Evolutionary conservation across 2,113 vertebrate genomes (phyloP).

Genomic region (Anser cygnoides): DNA sequence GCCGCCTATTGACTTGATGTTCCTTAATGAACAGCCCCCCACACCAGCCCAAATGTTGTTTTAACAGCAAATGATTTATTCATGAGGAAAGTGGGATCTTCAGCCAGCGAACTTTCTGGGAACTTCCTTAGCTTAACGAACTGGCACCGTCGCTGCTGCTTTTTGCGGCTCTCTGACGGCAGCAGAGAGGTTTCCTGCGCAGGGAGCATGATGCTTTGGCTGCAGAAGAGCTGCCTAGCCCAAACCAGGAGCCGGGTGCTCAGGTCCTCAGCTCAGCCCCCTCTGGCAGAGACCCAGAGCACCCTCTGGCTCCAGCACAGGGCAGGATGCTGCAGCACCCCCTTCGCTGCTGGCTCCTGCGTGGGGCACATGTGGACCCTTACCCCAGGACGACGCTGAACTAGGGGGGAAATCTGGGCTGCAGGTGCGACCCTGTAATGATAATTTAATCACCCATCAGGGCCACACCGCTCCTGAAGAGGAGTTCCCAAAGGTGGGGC

Average conservation of each 20-base stretch:
- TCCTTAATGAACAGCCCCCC: not conserved
- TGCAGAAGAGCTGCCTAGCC: not conserved
- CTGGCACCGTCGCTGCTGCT: not conserved
- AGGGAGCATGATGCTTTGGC: not conserved
- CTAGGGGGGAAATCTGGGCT: not conserved
- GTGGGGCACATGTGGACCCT: not conserved
- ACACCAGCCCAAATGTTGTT: not conserved
- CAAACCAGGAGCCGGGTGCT: fast-evolving
- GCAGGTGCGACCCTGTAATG: not conserved
- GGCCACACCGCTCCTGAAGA: not conserved
- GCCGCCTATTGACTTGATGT: not conserved
- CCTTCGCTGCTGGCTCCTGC: not conserved
- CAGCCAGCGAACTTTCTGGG: not conserved
- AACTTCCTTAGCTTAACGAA: not conserved
- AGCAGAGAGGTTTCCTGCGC: not conserved
- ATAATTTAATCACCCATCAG: not conserved
- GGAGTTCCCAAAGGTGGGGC: not conserved
- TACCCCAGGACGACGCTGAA: not conserved
- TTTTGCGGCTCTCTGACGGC: not conserved
- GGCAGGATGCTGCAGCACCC: fast-evolving
- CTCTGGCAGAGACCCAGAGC: not conserved
- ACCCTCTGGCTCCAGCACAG: not conserved
- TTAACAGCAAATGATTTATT: slow-evolving; percentile 23
- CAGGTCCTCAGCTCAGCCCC: not conserved
- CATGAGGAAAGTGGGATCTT: not conserved